Base-by-base conservation (phyloP, 2,797 vertebrate genomes). In the Neostethus bicornis region DNA sequence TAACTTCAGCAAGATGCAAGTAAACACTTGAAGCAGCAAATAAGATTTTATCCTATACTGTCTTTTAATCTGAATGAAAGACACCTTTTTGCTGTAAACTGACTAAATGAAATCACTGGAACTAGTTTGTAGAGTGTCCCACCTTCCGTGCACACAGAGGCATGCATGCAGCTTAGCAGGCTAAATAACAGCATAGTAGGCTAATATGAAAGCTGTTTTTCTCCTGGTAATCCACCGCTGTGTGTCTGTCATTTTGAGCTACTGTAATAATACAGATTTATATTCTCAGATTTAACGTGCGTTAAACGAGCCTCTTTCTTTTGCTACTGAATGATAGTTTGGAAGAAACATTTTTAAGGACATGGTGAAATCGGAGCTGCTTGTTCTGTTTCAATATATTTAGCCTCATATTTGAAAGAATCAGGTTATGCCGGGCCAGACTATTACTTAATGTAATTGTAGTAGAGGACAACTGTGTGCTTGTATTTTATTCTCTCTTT, bases 61-160 rank as follows among this genome's bases (percentile, higher is more conserved):
- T n/a, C 23, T 54, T 71, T 64, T 45, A 13, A 4, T 55, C 8
- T 5, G 24, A 66, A n/a, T 45, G 64, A 49, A 38, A 46, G 20
- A 28, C 24, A 25, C 17, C 49, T 53, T 25, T 51, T 61, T 66
- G 51, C 62, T 63, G 52, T n/a, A 1, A 2, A 46, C 45, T 50
- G 59, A 53, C 4, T 4, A 52, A 77, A 76, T 70, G 16, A 0
- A 60, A 70, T 63, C 23, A 45, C 4, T 24, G 16, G 23, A 41
- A 34, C 25, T 35, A 10, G 25, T 34, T 42, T 57, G 31, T 41
- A 45, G 25, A 58, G 42, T 44, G 28, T 51, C 7, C 16, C 2
- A 14, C 28, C n/a, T 25, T 56, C 44, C 23, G 28, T n/a, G 26
- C 41, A 14, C 4, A 1, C 7, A 16, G 2, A n/a, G 11, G 28